Evolutionary conservation across 2,888 invertebrate species (phyloP).

Genomic region (Quadriops clusia): DNA sequence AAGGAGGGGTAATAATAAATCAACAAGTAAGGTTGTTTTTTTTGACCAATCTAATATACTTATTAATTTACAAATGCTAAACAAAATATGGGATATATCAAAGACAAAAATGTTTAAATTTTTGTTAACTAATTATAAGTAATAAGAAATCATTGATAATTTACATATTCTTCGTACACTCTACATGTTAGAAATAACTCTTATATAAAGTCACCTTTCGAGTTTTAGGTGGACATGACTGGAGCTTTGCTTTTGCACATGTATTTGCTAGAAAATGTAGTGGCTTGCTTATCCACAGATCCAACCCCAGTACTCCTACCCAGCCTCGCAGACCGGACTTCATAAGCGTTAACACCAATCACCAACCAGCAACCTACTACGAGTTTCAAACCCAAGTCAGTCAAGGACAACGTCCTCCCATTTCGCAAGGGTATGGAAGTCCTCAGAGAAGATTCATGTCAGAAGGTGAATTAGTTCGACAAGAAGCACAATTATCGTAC

Average conservation of each 20-base stretch:
- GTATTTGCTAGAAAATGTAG: constrained; percentile 24
- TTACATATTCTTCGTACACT: no score
- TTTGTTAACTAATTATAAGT: no score
- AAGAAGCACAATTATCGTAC: constrained; percentile 50
- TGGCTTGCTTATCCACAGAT: constrained; percentile 49
- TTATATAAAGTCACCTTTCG: not conserved
- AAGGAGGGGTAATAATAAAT: no score
- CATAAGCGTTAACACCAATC: constrained; percentile 52
- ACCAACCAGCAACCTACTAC: constrained; percentile 26
- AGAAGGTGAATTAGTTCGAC: constrained; percentile 68
- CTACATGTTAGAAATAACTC: no score
- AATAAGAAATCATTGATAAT: no score
- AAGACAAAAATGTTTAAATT: no score
- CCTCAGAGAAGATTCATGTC: constrained; percentile 50
- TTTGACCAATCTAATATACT: no score
- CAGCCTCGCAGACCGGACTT: constrained; percentile 81
- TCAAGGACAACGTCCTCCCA: constrained; percentile 29
- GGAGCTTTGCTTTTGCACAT: constrained; percentile 21
- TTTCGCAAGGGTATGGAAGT: constrained; percentile 30
- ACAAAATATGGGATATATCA: no score
- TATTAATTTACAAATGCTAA: no score
- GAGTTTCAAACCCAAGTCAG: constrained; percentile 34
- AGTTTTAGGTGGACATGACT: constrained; percentile 34
- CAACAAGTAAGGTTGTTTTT: no score
- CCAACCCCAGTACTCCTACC: constrained; percentile 85